A percentile compares a stretch with the other conserved stretches of the same genome.
phyloP scores from a whole-genome alignment of 2,797 vertebrate species.

The Hypotaenidia philippensis region DNA sequence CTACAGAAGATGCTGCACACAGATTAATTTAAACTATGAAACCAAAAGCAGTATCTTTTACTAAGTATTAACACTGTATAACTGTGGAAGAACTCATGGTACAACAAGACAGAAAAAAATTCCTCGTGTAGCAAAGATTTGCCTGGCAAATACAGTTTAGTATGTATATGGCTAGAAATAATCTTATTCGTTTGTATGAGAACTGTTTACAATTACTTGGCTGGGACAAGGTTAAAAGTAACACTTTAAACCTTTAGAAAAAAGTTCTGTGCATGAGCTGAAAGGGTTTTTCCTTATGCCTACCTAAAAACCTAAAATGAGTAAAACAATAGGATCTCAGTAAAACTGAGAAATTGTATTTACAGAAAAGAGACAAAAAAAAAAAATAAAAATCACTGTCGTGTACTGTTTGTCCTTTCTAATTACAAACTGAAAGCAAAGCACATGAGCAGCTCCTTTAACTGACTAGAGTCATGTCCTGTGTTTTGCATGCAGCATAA shows the following conservation, averaged over 20 bases:
- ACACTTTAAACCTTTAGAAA: not conserved
- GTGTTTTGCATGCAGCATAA: not conserved
- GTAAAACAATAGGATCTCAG: not conserved
- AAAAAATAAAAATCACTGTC: no score
- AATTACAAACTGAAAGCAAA: not conserved
- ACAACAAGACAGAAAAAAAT: not conserved
- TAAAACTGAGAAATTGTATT: not conserved
- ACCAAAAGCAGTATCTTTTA: not conserved
- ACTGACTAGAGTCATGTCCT: not conserved
- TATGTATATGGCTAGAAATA: not conserved
- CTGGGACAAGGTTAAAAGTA: not conserved
- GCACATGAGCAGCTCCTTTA: not conserved
- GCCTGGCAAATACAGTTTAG: not conserved
- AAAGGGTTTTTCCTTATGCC: not conserved
- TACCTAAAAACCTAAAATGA: not conserved
- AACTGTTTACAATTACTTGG: not conserved
- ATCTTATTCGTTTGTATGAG: not conserved
- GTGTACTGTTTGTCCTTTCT: rapidly evolving
- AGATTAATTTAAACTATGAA: not conserved
- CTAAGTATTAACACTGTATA: not conserved
- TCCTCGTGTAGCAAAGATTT: not conserved
- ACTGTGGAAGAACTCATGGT: not conserved
- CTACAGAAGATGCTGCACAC: not conserved
- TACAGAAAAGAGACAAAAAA: not conserved
- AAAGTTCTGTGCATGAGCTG: not conserved